Percentiles rank a stretch among this genome's conserved stretches.
Conservation (phyloP, 2,797 vertebrate species). For the Rhyacichthys aspro region DNA sequence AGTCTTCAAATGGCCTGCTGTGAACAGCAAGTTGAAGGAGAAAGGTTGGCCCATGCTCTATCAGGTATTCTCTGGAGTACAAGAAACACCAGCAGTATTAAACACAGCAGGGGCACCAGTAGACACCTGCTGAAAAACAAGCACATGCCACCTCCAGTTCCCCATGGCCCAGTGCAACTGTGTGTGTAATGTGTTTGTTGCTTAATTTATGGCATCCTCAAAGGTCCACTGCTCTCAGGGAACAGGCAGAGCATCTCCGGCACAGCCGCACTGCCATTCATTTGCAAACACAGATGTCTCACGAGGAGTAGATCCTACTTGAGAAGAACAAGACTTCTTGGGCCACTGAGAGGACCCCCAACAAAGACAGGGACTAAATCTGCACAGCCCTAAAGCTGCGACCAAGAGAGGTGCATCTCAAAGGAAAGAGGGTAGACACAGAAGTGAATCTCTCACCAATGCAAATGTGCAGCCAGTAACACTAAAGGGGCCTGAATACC, state of each 20-base stretch:
- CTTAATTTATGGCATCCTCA: conserved; percentile 68
- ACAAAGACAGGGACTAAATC: conserved; percentile 44
- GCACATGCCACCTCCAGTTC: conserved; percentile 64
- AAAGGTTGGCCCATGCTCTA: conserved; percentile 55
- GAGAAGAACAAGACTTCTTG: conserved; percentile 49
- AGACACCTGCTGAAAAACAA: conserved; percentile 76
- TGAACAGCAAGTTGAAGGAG: conserved; percentile 45
- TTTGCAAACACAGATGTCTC: conserved; percentile 70
- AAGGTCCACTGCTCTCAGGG: conserved; percentile 53
- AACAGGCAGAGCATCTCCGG: conserved; percentile 57
- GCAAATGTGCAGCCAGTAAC: conserved; percentile 65
- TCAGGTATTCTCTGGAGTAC: conserved; percentile 67
- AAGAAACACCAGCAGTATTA: conserved; percentile 59
- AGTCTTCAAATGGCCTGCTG: conserved; percentile 63
- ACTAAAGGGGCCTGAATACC: conserved; percentile 61
- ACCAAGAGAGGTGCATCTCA: conserved; percentile 58
- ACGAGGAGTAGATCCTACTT: conserved; percentile 54
- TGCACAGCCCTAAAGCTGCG: conserved; percentile 34
- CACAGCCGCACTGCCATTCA: conserved; percentile 57
- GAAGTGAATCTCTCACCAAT: conserved; percentile 57
- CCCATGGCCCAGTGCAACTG: conserved; percentile 47
- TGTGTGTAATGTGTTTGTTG: conserved; percentile 20
- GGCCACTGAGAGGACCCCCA: conserved; percentile 48
- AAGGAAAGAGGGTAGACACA: conserved; percentile 52
- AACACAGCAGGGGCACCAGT: conserved; percentile 66